Conservation (phyloP, 1,140 invertebrate genomes). For the Chrysopa pallens region DNA sequence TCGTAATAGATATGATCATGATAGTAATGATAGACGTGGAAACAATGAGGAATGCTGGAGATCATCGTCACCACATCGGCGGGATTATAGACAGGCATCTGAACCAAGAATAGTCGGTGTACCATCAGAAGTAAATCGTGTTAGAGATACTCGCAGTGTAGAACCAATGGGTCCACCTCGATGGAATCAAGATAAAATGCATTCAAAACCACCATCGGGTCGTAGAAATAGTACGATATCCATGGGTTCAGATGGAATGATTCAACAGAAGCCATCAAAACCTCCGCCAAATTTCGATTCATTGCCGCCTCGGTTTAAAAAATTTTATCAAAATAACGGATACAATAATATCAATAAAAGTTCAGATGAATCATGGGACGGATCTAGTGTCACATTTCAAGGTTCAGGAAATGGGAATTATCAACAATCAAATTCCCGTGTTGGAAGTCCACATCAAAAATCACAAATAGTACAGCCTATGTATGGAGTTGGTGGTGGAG, state of each 20-base stretch:
- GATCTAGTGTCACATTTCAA: conserved; percentile 27
- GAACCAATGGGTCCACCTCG: conserved; percentile 20
- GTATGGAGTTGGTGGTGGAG: not conserved
- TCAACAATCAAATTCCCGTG: not conserved
- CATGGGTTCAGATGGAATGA: conserved; percentile 18
- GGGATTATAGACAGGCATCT: conserved; percentile 26
- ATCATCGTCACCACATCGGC: conserved; percentile 19
- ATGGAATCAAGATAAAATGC: conserved; percentile 22
- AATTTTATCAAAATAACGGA: conserved; percentile 29
- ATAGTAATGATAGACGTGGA: conserved; percentile 15
- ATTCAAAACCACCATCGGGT: conserved; percentile 33
- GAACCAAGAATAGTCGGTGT: conserved; percentile 26
- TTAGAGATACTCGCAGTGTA: conserved; percentile 31
- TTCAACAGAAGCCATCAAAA: conserved; percentile 8
- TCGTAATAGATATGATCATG: not conserved
- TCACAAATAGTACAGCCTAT: not conserved
- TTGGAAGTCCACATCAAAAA: not conserved
- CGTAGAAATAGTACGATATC: conserved; percentile 23
- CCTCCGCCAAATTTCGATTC: conserved; percentile 20
- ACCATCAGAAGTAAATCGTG: conserved; percentile 21
- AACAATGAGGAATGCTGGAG: conserved; percentile 19
- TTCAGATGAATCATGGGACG: conserved; percentile 29
- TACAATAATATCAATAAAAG: conserved; percentile 15
- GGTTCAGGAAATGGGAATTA: conserved; percentile 7
- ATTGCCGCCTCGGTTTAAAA: conserved; percentile 30